A percentile compares a stretch with the other conserved stretches of the same genome.
Evolutionary conservation across 1,140 invertebrate species (phyloP).

Genomic region (Atta colombica): DNA sequence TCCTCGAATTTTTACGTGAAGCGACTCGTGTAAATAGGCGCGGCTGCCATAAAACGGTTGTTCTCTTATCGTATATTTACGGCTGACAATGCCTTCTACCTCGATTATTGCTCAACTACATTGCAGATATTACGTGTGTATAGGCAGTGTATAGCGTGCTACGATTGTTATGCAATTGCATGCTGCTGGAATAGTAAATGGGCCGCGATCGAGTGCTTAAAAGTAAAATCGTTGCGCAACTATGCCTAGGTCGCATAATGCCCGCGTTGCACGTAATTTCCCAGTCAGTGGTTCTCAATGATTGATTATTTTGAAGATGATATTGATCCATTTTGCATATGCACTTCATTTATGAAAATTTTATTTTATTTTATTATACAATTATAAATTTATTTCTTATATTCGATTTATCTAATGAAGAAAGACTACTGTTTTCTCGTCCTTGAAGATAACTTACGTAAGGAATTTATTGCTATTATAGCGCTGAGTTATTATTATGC

Average conservation of each 20-base stretch:
- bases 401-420: not conserved
- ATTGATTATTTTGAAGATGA: not conserved
- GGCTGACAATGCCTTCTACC: conserved; percentile 60
- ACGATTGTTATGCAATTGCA: conserved; percentile 72
- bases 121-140: conserved; percentile 18
- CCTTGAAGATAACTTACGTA: conserved; percentile 42
- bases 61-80: conserved; percentile 48
- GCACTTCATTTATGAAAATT: not conserved
- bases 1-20: conserved; percentile 15
- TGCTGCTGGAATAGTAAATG: conserved; percentile 69
- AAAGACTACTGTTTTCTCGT: not conserved
- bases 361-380: not conserved
- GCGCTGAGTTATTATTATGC: not conserved
- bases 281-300: conserved; percentile 2
- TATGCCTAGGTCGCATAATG: conserved; percentile 33
- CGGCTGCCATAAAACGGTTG: conserved; percentile 26
- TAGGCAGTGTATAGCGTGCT: not conserved
- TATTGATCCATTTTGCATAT: not conserved
- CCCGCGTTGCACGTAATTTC: conserved; percentile 19
- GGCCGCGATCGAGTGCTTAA: conserved; percentile 58
- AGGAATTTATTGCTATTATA: not conserved
- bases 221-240: conserved; percentile 60
- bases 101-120: conserved; percentile 67
- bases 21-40: not conserved
- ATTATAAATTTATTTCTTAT: not conserved